These are phyloP conservation scores for Otus sunia DNA, from an alignment of 2,113 vertebrate species.

Conservation along the genomic window DNA sequence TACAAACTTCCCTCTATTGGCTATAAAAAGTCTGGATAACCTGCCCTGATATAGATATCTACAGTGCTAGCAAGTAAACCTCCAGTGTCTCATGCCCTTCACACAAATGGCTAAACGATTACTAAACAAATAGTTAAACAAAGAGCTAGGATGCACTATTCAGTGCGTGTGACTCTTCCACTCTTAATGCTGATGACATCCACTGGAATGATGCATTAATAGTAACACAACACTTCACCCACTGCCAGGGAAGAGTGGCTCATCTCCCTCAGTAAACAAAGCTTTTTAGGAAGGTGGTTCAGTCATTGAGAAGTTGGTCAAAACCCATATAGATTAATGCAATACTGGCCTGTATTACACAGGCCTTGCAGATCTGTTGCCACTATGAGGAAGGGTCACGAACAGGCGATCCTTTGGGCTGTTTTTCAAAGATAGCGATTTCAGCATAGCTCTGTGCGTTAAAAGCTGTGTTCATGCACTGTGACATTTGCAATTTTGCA, in stretches of 20 bases:
- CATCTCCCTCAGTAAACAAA: background rate
- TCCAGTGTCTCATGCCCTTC: background rate
- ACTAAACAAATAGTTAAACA: background rate
- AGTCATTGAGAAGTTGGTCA: background rate
- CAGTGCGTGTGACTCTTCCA: background rate
- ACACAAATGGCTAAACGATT: background rate
- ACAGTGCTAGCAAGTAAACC: background rate
- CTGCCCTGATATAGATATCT: background rate
- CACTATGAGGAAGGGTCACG: background rate
- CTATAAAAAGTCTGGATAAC: background rate
- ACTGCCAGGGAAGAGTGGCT: background rate
- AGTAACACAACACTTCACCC: background rate
- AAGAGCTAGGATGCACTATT: background rate
- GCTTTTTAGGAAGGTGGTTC: background rate
- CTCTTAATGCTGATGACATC: background rate
- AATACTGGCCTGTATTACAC: background rate
- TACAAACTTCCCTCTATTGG: background rate
- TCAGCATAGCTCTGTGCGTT: background rate
- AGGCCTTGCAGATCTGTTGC: background rate
- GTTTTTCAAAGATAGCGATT: background rate
- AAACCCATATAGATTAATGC: background rate
- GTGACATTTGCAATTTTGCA: background rate
- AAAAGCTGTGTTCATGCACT: background rate
- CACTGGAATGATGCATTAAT: background rate
- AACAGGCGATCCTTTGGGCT: background rate